Conservation (phyloP, 2,888 invertebrate species). For the Idaea straminata region DNA sequence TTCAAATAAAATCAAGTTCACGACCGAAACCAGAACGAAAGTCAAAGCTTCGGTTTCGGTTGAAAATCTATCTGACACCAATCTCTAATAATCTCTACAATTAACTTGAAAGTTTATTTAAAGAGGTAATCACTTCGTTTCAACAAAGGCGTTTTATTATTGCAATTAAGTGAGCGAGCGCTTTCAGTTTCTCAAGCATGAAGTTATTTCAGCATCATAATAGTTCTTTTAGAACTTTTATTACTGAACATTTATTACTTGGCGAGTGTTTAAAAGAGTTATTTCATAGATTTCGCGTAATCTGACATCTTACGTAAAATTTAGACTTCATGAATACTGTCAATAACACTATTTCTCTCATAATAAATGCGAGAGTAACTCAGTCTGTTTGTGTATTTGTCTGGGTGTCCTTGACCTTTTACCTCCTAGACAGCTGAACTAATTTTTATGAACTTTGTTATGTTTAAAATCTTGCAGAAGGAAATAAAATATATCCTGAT, state of each 20-base stretch:
- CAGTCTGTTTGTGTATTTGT: too few relatives aligned
- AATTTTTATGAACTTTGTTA: too few relatives aligned
- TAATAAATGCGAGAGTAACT: too few relatives aligned
- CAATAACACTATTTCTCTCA: too few relatives aligned
- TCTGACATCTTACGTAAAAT: too few relatives aligned
- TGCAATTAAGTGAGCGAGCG: background rate
- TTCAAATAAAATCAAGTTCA: background rate
- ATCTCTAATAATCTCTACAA: slow-evolving; percentile 18
- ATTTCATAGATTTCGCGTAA: background rate
- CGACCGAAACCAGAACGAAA: background rate
- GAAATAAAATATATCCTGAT: too few relatives aligned
- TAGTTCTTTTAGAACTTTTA: background rate
- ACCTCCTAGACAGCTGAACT: too few relatives aligned
- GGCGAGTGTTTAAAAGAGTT: background rate
- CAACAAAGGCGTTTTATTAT: slow-evolving; percentile 9
- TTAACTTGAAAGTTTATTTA: slow-evolving; percentile 18
- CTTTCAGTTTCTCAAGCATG: background rate
- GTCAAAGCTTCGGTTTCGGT: background rate
- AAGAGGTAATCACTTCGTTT: slow-evolving; percentile 19
- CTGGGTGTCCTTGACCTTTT: too few relatives aligned
- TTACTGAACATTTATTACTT: background rate
- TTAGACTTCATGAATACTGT: too few relatives aligned
- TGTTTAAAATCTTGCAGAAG: too few relatives aligned
- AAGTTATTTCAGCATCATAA: background rate
- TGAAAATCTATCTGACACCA: background rate